These are phyloP conservation scores for Sakesphorus luctuosus DNA, from an alignment of 2,113 vertebrate genomes.

Conservation along the genomic window DNA sequence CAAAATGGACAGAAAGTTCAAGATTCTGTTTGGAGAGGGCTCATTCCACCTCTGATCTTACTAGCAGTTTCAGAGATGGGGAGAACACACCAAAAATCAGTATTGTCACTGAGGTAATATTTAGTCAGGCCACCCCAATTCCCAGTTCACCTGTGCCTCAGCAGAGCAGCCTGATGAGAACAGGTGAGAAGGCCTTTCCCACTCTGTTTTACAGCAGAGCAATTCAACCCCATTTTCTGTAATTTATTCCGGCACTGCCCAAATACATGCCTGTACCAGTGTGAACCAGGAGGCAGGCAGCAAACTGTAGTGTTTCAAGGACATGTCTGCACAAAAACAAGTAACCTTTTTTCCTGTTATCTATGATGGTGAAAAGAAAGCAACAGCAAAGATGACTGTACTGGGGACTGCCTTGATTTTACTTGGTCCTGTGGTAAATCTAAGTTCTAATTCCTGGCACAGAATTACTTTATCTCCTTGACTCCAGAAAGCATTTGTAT, in stretches of 20 bases:
- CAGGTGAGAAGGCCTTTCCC: not conserved
- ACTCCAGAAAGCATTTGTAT: not conserved
- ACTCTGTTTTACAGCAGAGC: not conserved
- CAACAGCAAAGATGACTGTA: accelerated
- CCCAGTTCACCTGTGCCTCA: not conserved
- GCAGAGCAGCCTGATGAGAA: not conserved
- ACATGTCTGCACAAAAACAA: not conserved
- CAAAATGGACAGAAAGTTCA: not conserved
- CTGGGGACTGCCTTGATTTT: not conserved
- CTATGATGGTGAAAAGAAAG: not conserved
- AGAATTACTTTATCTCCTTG: not conserved
- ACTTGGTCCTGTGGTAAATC: not conserved
- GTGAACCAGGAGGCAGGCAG: not conserved
- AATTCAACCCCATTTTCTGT: not conserved
- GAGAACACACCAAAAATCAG: not conserved
- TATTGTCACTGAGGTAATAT: not conserved
- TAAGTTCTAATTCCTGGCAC: not conserved
- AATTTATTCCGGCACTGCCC: not conserved
- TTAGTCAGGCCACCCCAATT: not conserved
- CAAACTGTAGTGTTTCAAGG: not conserved
- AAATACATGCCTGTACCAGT: not conserved
- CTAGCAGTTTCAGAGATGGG: not conserved
- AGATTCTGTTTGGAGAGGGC: not conserved
- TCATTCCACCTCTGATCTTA: not conserved
- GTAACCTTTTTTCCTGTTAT: not conserved